These are phyloP conservation scores for Dasysyrphus albostriatus DNA, from an alignment of 2,888 invertebrate genomes.

Conservation along the genomic window DNA sequence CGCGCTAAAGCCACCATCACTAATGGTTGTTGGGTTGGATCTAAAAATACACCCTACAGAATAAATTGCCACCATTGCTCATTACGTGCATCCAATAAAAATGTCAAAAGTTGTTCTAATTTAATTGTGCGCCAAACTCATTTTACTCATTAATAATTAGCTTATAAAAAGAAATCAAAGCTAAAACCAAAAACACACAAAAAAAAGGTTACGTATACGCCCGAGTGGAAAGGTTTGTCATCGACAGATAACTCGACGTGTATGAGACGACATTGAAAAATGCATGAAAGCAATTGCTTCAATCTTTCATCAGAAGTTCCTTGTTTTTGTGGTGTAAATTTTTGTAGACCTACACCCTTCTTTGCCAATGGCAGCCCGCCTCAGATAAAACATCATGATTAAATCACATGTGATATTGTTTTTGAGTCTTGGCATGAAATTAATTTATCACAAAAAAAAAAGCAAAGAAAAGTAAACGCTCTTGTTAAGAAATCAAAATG, in stretches of 20 bases:
- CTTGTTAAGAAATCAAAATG: conserved; percentile 55
- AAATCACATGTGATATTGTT: conserved; percentile 41
- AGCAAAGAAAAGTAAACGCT: conserved; percentile 3
- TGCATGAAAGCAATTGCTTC: conserved; percentile 28
- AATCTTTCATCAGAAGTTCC: conserved; percentile 33
- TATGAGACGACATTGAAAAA: conserved; percentile 41
- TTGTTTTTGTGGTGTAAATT: not conserved
- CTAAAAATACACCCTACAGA: conserved; percentile 55
- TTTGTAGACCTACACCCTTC: conserved; percentile 13
- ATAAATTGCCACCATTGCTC: conserved; percentile 66
- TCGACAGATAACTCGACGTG: conserved; percentile 28
- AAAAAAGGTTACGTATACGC: conserved; percentile 69
- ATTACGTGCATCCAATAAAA: conserved; percentile 74
- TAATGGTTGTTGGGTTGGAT: conserved; percentile 19
- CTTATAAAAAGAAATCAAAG: conserved; percentile 39
- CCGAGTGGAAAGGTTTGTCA: conserved; percentile 50
- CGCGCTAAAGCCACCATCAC: no score
- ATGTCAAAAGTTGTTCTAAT: conserved; percentile 72
- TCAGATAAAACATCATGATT: conserved; percentile 23
- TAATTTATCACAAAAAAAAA: conserved; percentile 50
- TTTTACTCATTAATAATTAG: conserved; percentile 63
- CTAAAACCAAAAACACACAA: conserved; percentile 21
- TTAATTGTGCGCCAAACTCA: conserved; percentile 68
- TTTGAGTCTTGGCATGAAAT: conserved; percentile 58
- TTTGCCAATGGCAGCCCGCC: not conserved